Evolutionary conservation across 2,113 vertebrate species (phyloP), one percentile per base, ranked within the genome.

Genomic region (Lipophrys pholis): DNA sequence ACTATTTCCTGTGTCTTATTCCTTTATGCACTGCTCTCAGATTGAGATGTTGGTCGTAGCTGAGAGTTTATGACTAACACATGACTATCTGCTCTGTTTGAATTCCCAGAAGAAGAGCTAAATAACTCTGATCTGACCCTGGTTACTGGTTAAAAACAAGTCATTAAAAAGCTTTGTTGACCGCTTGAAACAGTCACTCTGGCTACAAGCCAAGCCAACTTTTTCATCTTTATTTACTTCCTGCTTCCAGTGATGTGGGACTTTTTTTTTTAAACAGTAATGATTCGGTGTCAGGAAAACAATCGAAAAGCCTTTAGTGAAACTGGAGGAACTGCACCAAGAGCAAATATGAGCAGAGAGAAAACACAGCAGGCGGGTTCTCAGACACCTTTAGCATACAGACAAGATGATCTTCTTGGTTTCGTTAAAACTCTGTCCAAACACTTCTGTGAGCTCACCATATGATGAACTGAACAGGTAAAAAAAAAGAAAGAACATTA

Each of bases 251-350:
- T 67, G 8, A 6, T 61, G 46, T 50, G 35, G 14, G 11, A 41
- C 65, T 65, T 21, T 50, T 46, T 69, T 66, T 40, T 59, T 7
- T 46, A 63, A 57, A 68, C 14, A 60, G 7, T 66, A 16, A 42
- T 61, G 45, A 68, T 68, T 76, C 8, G 0, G 15, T 61, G 51
- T 64, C 39, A 10, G 65, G 59, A 80, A 78, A 85, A 79, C 62
- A 70, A 72, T 75, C 64, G 65, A 52, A 72, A 46, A 73, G 59
- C 76, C 80, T 3, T 0, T 35, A 14, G 54, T 69, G 39, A 78
- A 91, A 91, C 91, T 15, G 60, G 89, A 84, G 82, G 49, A 85
- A 90, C 91, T 84, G 78, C 87, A 66, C 76, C 80, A 52, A 87
- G 50, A 69, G 79, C 41, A 86, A 91, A 92, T 81, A 91, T 48